Base-by-base conservation (phyloP, 2,797 vertebrate genomes). In the Setipinna tenuifilis region DNA sequence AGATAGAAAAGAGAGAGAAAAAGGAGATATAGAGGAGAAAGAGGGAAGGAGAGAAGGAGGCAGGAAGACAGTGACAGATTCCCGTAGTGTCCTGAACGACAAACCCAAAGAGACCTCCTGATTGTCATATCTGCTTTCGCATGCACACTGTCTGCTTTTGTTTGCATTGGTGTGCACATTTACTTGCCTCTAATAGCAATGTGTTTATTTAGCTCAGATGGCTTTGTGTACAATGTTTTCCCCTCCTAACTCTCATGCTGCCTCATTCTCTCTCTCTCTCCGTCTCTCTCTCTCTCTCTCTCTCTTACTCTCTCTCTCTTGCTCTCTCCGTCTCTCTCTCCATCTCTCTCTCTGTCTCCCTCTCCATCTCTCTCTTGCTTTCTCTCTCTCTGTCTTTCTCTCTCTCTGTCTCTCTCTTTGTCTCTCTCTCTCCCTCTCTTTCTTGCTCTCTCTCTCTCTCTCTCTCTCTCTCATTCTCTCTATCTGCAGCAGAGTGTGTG, bases 241-340 rank as follows among this genome's bases (percentile, higher is more conserved):
- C 10, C 28, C 14, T 17, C 6, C 68, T 28, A 6, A 17, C 25
- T 75, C 68, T 75, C 28, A 6, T 25, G 7, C 61, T 65, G 6
- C 9, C n/a, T 65, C 61, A 2, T 3, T 3, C 9, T 10, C 61
- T 65, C n/a, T n/a, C 61, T 62, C 21, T 23, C 59, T 61, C 21
- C 7, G 4, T 61, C 58, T 61, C 4, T 61, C 21, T 62, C 21
- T 62, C 59, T 61, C 21, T n/a, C 4, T 61, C 58, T 61, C 16
- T 61, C 58, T 61, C 58, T n/a, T 16, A 6, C 58, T n/a, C 2
- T 6, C 58, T 61, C 58, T n/a, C 58, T 61, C 58, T n/a, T 10
- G 1, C 58, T 21, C 61, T 65, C 61, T 61, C 19, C n/a, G n/a
- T 62, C 9, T 62, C 61, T 23, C n/a, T 25, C 86, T 86, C 75